Conservation (phyloP, 1,140 invertebrate species). For the Scaptodrosophila lebanonensis region DNA sequence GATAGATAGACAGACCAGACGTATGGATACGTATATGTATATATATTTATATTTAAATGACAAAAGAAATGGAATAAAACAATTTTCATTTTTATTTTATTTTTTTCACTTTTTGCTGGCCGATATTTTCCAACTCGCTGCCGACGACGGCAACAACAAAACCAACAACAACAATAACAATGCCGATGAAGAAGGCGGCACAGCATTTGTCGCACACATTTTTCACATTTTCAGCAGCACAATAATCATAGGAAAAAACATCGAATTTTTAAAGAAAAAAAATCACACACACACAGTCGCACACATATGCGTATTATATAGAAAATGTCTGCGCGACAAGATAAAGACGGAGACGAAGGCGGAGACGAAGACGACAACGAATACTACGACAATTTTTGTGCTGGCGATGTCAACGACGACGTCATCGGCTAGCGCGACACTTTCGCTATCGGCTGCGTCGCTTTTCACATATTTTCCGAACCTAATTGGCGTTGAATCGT, state of each 20-base stretch:
- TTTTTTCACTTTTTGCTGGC: constrained; percentile 24
- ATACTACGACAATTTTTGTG: too few species aligned
- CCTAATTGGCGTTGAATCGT: constrained; percentile 9
- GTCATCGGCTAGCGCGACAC: constrained; percentile 38
- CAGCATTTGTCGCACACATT: constrained; percentile 69
- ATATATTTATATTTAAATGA: constrained; percentile 68
- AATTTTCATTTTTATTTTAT: constrained; percentile 48
- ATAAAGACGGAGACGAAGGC: not conserved
- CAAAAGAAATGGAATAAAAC: constrained; percentile 72
- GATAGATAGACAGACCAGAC: constrained; percentile 46
- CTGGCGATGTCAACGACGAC: constrained; percentile 39
- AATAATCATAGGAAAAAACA: constrained; percentile 16
- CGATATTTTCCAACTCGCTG: constrained; percentile 22
- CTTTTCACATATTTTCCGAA: constrained; percentile 1
- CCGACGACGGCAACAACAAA: not conserved
- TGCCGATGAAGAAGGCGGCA: not conserved
- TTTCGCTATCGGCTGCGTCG: constrained; percentile 50
- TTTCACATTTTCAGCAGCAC: constrained; percentile 53
- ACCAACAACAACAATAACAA: constrained; percentile 2
- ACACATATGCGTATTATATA: constrained; percentile 14
- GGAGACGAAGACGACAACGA: not conserved
- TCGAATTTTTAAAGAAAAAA: constrained; percentile 5
- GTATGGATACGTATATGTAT: constrained; percentile 61
- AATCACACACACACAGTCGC: constrained; percentile 1
- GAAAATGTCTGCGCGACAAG: constrained; percentile 6